These are phyloP conservation scores for Caenorhabditis afra DNA, from an alignment of 2,888 invertebrate species.

Conservation along the genomic window DNA sequence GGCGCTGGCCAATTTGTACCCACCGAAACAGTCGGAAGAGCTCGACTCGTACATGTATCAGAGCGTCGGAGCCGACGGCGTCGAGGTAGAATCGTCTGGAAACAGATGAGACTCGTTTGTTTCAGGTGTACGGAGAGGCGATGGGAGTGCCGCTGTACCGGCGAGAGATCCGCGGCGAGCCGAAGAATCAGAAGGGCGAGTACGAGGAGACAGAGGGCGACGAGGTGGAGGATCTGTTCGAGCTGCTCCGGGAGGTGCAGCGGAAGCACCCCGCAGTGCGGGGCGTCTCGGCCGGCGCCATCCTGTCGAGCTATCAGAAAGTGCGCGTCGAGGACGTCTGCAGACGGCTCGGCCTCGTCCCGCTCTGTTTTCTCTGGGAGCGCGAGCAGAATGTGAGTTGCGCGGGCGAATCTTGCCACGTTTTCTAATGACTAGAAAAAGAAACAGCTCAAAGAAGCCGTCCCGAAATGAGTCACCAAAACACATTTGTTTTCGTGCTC, in stretches of 20 bases:
- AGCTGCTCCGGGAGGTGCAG: conserved; percentile 88
- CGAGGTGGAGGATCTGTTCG: conserved; percentile 97
- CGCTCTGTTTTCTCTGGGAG: conserved; percentile 95
- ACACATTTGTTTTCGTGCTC: too few species aligned
- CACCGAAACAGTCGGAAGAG: conserved; percentile 85
- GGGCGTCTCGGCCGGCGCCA: conserved; percentile 97
- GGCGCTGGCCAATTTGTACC: conserved; percentile 95
- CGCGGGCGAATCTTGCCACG: too few species aligned
- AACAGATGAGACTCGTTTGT: too few species aligned
- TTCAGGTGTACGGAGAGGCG: conserved; percentile 89
- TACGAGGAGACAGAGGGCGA: conserved; percentile 86
- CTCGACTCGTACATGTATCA: conserved; percentile 99
- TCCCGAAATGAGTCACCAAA: too few species aligned
- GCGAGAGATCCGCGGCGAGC: conserved; percentile 89
- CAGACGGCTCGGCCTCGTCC: conserved; percentile 89
- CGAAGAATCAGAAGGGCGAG: conserved; percentile 82
- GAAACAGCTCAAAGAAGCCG: too few species aligned
- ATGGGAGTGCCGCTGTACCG: conserved; percentile 93
- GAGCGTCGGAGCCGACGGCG: conserved; percentile 96
- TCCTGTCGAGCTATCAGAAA: conserved; percentile 98
- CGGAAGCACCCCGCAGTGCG: conserved; percentile 81
- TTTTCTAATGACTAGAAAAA: too few species aligned
- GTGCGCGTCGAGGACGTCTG: conserved; percentile 88
- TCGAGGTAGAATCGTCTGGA: conserved; percentile 84
- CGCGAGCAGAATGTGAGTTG: conserved; percentile 86